Conservation (phyloP, 1,140 invertebrate species). For the Lineus longissimus region DNA sequence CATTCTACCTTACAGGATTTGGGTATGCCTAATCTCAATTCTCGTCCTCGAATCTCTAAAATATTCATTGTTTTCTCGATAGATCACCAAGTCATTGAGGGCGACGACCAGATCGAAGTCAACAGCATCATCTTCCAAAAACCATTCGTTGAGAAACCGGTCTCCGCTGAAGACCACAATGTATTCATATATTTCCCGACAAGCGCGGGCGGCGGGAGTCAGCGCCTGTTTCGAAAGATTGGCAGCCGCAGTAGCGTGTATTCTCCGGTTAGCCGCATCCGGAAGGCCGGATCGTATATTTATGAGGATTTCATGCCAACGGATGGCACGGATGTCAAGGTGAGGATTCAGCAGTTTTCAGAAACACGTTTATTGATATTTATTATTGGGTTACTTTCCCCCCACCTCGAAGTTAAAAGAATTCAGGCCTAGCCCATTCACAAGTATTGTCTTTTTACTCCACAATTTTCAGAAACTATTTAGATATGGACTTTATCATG, state of each 20-base stretch:
- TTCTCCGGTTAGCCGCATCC: constrained; percentile 89
- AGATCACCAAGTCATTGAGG: constrained; percentile 70
- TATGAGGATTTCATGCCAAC: constrained; percentile 99
- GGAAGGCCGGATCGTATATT: constrained; percentile 96
- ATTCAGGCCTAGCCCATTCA: no score
- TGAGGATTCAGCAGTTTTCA: constrained; percentile 45
- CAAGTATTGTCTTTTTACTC: no score
- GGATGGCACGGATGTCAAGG: constrained; percentile 91
- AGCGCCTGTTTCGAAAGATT: constrained; percentile 96
- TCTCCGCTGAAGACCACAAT: constrained; percentile 99
- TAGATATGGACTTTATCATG: no score
- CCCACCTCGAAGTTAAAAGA: no score
- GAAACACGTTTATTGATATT: no score
- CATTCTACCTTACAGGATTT: no score
- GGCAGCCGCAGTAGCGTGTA: constrained; percentile 97
- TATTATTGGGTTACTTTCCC: no score
- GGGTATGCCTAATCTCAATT: no score
- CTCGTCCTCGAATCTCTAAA: no score
- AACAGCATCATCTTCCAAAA: constrained; percentile 97
- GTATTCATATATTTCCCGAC: constrained; percentile 99
- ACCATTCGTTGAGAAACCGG: constrained; percentile 98
- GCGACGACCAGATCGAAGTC: constrained; percentile 98
- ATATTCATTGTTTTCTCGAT: no score
- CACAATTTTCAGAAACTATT: no score
- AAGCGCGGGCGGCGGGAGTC: constrained; percentile 93